Evolutionary conservation across 2,888 invertebrate species (phyloP), one percentile per base, ranked within the genome.

Genomic region (Dione juno): DNA sequence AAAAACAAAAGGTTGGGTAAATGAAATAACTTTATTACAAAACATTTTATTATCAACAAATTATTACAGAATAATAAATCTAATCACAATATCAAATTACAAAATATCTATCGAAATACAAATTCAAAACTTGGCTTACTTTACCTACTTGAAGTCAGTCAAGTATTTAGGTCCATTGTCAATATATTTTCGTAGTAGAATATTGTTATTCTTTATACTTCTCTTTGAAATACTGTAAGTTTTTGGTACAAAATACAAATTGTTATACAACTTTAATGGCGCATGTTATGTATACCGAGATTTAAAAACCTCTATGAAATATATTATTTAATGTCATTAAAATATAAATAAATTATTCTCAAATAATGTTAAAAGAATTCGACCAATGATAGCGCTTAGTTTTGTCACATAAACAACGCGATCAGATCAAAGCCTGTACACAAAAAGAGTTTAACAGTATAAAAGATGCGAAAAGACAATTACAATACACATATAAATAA

Each of bases 31-130:
- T 69, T 71, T 70, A 63, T 72, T 66, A 81, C 82, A 84, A 83
- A 85, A 84, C 81, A 83, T 83, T 88, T 87, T 86, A 88, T 82
- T 87, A 81, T 83, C 78, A 89, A 89, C 87, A 89, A 86, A 81
- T 84, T 57, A 57, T 57, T 72, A 67, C 84, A 84, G 83, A 81
- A 77, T 76, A 73, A 80, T 85, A 83, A 82, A 80, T 82, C 82
- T 86, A 88, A 88, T 88, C 87, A 88, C 88, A 87, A 85, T 72
- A 88, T 85, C 80, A 85, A 85, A 88, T 84, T 84, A 86, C 75
- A 70, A 67, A 66, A 67, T 67, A 67, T 70, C 53, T 54, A 67
- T 67, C 63, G 67, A 71, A 71, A 63, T 50, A 67, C 50, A 52
- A 40, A 37, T 57, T 63, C 43, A 43, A 66, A 66, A 54, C 54